These are phyloP conservation scores for Synanceia verrucosa DNA, from an alignment of 2,797 vertebrate genomes.

Conservation along the genomic window DNA sequence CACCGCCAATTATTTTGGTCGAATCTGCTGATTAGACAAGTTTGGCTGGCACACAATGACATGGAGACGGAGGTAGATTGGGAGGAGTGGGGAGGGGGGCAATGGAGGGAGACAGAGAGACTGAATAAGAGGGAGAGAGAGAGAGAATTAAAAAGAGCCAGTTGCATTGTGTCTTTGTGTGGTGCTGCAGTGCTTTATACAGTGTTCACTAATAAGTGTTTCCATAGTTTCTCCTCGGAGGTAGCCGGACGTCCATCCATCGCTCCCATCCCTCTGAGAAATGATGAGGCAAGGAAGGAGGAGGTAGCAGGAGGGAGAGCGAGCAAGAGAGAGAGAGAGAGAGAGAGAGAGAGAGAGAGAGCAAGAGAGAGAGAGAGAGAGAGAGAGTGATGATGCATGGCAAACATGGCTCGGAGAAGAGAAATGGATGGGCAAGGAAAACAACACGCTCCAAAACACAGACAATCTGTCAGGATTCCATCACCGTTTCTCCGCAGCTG, in stretches of 20 bases:
- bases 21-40: slow-evolving; percentile 83
- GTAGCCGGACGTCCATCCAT: slow-evolving; percentile 60
- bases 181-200: slow-evolving; percentile 18
- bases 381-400: slow-evolving; percentile 77
- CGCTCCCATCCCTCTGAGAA: slow-evolving; percentile 58
- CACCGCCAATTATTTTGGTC: slow-evolving; percentile 81
- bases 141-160: slow-evolving; percentile 40
- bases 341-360: slow-evolving; percentile 1
- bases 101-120: slow-evolving; percentile 12
- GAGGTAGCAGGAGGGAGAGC: too few relatives aligned
- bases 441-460: slow-evolving; percentile 81
- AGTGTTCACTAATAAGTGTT: slow-evolving; percentile 48
- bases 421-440: slow-evolving; percentile 79
- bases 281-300: slow-evolving; percentile 65
- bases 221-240: slow-evolving; percentile 61
- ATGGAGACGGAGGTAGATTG: slow-evolving; percentile 53
- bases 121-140: slow-evolving; percentile 21
- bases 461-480: slow-evolving; percentile 82
- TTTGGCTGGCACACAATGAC: slow-evolving; percentile 77
- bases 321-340: too few relatives aligned
- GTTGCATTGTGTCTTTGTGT: slow-evolving; percentile 45
- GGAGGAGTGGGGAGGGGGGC: background rate
- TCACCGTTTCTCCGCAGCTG: slow-evolving; percentile 73
- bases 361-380: slow-evolving; percentile 26
- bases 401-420: slow-evolving; percentile 74